Evolutionary conservation across 2,888 invertebrate genomes (phyloP).

Genomic region (Ormyrus nitidulus): DNA sequence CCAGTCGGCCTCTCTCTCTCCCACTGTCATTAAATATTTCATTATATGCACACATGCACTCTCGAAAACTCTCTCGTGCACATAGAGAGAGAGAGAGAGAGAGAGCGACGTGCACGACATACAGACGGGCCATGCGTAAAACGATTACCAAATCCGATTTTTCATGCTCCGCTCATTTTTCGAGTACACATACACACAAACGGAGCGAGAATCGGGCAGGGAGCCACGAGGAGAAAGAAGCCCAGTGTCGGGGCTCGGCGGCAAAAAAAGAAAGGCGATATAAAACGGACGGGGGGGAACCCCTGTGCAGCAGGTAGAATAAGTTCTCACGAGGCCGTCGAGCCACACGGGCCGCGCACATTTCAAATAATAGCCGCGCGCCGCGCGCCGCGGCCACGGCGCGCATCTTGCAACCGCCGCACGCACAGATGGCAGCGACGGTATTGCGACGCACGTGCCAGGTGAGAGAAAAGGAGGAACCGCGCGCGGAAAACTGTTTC

Average conservation of each 20-base stretch:
- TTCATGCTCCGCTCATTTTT: conserved; percentile 50
- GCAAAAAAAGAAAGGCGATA: conserved; percentile 3
- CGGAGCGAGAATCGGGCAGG: not conserved
- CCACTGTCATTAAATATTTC: conserved; percentile 47
- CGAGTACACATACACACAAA: conserved; percentile 21
- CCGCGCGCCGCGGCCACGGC: not conserved
- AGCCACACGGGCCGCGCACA: conserved; percentile 34
- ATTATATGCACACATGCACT: conserved; percentile 37
- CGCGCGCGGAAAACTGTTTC: conserved; percentile 25
- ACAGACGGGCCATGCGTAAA: conserved; percentile 37
- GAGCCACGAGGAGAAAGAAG: too few relatives aligned
- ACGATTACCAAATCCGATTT: conserved; percentile 56
- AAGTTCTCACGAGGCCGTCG: conserved; percentile 61
- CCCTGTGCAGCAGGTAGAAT: conserved; percentile 60
- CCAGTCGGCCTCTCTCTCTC: not conserved
- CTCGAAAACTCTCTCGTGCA: not conserved
- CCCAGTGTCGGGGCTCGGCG: not conserved
- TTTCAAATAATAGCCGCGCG: conserved; percentile 22
- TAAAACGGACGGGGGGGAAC: not conserved
- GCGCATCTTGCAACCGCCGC: conserved; percentile 49
- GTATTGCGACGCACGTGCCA: conserved; percentile 17
- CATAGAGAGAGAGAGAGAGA: not conserved
- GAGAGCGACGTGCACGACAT: not conserved
- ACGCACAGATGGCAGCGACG: conserved; percentile 47
- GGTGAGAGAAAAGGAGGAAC: conserved; percentile 12